Base-by-base conservation (phyloP, 2,888 invertebrate species). In the Drosophila stalkeri region DNA sequence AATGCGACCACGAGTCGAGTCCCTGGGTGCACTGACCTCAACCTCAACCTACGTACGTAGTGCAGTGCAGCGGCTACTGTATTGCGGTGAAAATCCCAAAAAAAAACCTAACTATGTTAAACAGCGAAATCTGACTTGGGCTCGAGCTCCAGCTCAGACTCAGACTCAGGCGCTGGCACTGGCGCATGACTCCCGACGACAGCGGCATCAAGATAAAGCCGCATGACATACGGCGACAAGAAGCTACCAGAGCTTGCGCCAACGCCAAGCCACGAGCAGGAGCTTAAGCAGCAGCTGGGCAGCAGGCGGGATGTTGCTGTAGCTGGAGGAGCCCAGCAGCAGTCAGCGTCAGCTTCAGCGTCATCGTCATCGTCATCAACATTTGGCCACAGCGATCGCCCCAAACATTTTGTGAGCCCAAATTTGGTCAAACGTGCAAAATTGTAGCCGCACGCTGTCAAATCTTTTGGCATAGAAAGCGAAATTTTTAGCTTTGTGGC, bases 371-470 rank as follows among this genome's bases (percentile, higher is more conserved):
- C 70, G 68, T 64, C 85, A 81, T 79, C 84, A 82, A 55, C 84
- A 76, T 77, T 63, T 71, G 77, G 72, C 77, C 75, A 80, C 83
- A 66, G 69, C 80, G 68, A 70, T 74, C 51, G 67, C 68, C 60
- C 64, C 69, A 44, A 71, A 65, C 76, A 51, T 68, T 63, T 71
- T 77, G 52, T 77, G 75, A 52, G 72, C 64, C 86, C 86, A 86
- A 86, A 86, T 86, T 86, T 86, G 86, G 86, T 87, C 86, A 86
- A 86, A 86, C 89, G 86, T 89, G 86, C 86, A 86, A 78, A 77
- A 86, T 86, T 84, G 84, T 71, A 86, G 85, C 87, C 89, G 81
- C 89, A 79, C 77, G 85, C 82, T 86, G 87, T 85, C 87, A 86
- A 86, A 86, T 61, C 82, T 85, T 78, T 74, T 80, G 75, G 75